A percentile compares a stretch with the other conserved stretches of the same genome.
phyloP scores from a whole-genome alignment of 2,797 vertebrate genomes.

The Pipistrellus kuhlii region DNA sequence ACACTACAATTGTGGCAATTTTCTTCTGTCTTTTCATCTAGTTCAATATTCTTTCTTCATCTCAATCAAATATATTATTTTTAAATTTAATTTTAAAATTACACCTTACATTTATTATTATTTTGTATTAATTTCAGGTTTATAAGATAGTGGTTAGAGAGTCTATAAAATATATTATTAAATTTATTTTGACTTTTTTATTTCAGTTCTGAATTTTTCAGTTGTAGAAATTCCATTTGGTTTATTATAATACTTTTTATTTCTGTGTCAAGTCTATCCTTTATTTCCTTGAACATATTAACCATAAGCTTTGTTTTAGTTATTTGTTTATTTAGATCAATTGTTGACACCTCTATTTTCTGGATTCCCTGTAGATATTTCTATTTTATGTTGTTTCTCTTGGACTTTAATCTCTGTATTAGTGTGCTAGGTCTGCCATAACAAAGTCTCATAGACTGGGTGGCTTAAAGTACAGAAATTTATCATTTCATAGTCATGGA shows the following conservation, averaged over 20 bases:
- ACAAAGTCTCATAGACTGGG: neutral
- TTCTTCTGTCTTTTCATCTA: neutral
- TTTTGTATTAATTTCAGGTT: neutral
- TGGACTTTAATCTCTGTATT: neutral
- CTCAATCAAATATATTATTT: neutral
- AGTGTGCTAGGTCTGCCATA: neutral
- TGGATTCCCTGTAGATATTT: neutral
- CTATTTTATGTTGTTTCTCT: neutral
- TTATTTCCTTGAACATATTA: neutral
- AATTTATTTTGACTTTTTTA: neutral
- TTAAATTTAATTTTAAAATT: neutral
- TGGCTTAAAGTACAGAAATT: neutral
- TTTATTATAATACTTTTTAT: neutral
- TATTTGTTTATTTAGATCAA: neutral
- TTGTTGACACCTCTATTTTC: neutral
- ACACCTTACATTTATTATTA: neutral
- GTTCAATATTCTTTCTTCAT: neutral
- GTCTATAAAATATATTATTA: neutral
- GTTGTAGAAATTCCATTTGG: neutral
- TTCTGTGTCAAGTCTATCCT: neutral
- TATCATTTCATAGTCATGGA: neutral
- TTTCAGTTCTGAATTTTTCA: slow-evolving; percentile 7
- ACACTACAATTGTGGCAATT: neutral
- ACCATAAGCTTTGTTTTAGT: neutral
- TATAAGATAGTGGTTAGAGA: neutral